Conservation (phyloP, 2,113 vertebrate genomes). For the Orcinus orca region DNA sequence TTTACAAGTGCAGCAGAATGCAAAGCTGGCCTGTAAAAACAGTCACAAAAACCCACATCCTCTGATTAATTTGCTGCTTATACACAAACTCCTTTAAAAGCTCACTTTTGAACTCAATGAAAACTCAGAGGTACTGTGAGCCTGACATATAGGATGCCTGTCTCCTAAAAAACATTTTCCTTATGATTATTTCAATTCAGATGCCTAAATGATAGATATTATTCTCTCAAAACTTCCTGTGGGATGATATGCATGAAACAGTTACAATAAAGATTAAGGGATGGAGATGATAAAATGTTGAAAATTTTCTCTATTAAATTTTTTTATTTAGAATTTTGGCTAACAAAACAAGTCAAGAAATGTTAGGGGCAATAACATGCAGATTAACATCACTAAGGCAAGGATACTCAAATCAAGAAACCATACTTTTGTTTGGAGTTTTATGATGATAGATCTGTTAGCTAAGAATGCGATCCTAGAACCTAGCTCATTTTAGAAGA, state of each 20-base stretch:
- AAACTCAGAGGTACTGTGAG: not conserved
- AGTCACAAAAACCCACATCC: not conserved
- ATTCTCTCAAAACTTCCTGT: not conserved
- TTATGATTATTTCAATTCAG: not conserved
- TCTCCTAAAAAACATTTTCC: not conserved
- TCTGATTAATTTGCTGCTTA: not conserved
- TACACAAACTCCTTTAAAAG: not conserved
- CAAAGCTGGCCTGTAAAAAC: not conserved
- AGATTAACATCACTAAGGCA: not conserved
- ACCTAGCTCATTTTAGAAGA: constrained; percentile 42
- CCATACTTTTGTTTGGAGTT: not conserved
- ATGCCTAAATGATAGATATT: not conserved
- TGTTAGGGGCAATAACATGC: not conserved
- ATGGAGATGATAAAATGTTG: not conserved
- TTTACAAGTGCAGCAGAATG: not conserved
- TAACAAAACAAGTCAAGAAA: not conserved
- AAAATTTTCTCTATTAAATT: not conserved
- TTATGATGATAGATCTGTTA: constrained; percentile 54
- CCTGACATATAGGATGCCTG: not conserved
- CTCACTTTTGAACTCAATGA: not conserved
- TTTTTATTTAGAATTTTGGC: not conserved
- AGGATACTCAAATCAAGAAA: not conserved
- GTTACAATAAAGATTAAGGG: not conserved
- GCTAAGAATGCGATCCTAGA: constrained; percentile 15
- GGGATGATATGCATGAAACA: not conserved